A percentile compares a stretch with the other conserved stretches of the same genome.
These are phyloP conservation scores for Idris sp. DNA, from an alignment of 1,140 invertebrate species.

Conservation along the genomic window DNA sequence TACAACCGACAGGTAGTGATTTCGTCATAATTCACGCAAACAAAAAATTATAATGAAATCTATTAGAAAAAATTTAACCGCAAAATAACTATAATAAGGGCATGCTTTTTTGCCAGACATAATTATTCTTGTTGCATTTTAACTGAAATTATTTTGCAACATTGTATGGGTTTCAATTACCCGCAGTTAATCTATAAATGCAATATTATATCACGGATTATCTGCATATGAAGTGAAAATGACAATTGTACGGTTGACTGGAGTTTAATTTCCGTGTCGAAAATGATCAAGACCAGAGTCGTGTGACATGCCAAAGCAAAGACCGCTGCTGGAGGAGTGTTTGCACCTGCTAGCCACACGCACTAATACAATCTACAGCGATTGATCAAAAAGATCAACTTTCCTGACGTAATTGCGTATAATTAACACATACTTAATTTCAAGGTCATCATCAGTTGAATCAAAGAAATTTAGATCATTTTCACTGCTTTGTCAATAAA, in stretches of 20 bases:
- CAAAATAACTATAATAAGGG: too few relatives aligned
- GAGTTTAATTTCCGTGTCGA: slow-evolving; percentile 74
- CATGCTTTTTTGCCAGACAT: too few relatives aligned
- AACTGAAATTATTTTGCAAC: too few relatives aligned
- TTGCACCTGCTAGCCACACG: slow-evolving; percentile 73
- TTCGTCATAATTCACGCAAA: slow-evolving; percentile 9
- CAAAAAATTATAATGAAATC: not conserved
- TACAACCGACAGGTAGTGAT: slow-evolving; percentile 11
- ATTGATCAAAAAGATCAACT: slow-evolving; percentile 62
- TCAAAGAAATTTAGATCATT: too few relatives aligned
- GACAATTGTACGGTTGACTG: slow-evolving; percentile 75
- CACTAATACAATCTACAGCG: slow-evolving; percentile 22
- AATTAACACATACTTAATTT: slow-evolving; percentile 66
- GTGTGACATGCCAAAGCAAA: slow-evolving; percentile 37
- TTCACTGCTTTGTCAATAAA: too few relatives aligned
- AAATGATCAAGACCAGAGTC: slow-evolving; percentile 67
- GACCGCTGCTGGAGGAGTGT: slow-evolving; percentile 61
- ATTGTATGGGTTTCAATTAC: slow-evolving; percentile 2
- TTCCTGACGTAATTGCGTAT: slow-evolving; percentile 75
- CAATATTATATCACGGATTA: not conserved
- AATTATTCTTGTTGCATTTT: too few relatives aligned
- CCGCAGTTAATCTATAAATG: too few relatives aligned
- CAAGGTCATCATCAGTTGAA: slow-evolving; percentile 38
- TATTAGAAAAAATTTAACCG: not conserved
- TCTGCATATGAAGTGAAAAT: slow-evolving; percentile 67